Conservation (phyloP, 2,888 invertebrate genomes). For the Rugalucina vietnamica region DNA sequence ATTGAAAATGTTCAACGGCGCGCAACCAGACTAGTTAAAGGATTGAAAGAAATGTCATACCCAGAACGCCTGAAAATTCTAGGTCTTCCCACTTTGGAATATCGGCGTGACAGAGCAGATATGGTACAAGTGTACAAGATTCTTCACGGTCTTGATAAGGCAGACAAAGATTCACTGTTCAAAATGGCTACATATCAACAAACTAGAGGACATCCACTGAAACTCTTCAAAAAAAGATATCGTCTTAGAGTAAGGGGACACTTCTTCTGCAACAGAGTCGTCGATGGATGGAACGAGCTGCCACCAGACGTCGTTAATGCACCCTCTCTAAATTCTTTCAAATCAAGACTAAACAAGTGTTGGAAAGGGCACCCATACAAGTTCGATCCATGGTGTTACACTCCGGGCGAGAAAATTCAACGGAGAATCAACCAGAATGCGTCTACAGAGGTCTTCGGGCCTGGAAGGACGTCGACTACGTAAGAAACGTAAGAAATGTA, state of each 20-base stretch:
- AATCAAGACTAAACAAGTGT: not conserved
- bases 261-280: conserved; percentile 4
- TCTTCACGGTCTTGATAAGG: too few species aligned
- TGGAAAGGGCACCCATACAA: not conserved
- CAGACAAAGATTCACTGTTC: not conserved
- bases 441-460: conserved; percentile 1
- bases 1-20: conserved; percentile 35
- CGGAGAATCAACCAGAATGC: not conserved
- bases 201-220: not conserved
- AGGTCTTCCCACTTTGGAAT: conserved; percentile 14
- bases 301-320: not conserved
- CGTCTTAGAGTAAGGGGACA: not conserved
- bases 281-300: not conserved
- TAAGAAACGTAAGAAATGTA: conserved; percentile 2
- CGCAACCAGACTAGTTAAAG: conserved; percentile 19
- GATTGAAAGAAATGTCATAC: not conserved
- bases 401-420: too few species aligned
- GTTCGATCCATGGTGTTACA: too few species aligned
- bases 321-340: not conserved
- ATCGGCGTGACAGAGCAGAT: too few species aligned
- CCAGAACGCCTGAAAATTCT: conserved; percentile 5
- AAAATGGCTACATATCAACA: too few species aligned
- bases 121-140: too few species aligned
- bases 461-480: not conserved
- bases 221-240: not conserved